These are phyloP conservation scores for Huso huso DNA, from an alignment of 2,797 vertebrate genomes.

Conservation along the genomic window DNA sequence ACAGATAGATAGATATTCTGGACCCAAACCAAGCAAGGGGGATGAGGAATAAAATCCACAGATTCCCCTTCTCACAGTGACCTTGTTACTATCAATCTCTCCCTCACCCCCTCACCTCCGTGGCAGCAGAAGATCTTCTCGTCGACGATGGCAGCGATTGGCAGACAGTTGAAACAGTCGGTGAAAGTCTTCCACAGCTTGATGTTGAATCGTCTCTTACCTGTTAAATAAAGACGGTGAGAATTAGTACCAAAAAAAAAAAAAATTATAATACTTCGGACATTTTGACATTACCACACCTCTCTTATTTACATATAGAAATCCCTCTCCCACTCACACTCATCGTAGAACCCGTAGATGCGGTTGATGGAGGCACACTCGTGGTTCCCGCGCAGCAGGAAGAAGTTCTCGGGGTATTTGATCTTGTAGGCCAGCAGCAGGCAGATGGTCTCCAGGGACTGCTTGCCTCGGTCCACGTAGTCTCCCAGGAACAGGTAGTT, in stretches of 20 bases:
- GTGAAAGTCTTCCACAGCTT: conserved; percentile 96
- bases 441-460: conserved; percentile 94
- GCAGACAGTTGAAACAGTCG: conserved; percentile 93
- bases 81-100: neutral
- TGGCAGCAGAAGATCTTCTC: conserved; percentile 98
- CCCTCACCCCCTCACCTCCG: conserved; percentile 61
- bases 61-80: too few species aligned
- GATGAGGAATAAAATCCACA: neutral
- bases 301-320: neutral
- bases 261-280: too few species aligned
- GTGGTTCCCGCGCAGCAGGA: conserved; percentile 88
- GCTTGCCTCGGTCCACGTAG: conserved; percentile 93
- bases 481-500: conserved; percentile 94
- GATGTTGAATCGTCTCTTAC: conserved; percentile 93
- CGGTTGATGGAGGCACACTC: conserved; percentile 97
- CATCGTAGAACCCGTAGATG: conserved; percentile 94
- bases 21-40: neutral
- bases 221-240: conserved; percentile 37
- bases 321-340: conserved; percentile 55
- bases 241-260: neutral
- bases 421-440: conserved; percentile 94
- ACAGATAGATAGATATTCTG: neutral
- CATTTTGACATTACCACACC: neutral
- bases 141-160: conserved; percentile 89
- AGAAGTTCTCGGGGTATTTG: conserved; percentile 97